Evolutionary conservation across 2,797 vertebrate species (phyloP).

Genomic region (Limosa lapponica): DNA sequence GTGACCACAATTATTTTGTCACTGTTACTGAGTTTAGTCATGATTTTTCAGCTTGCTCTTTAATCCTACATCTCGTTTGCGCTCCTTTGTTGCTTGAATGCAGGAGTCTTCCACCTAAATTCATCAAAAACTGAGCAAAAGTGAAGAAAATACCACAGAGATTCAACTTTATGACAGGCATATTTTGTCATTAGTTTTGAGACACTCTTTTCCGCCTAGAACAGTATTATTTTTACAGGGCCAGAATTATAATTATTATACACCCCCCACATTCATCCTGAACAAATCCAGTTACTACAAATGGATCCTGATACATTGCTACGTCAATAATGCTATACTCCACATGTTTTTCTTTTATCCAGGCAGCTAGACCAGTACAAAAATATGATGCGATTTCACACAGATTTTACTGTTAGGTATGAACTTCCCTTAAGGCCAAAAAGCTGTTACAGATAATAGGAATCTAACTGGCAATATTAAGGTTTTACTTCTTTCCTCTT

Average conservation of each 20-base stretch:
- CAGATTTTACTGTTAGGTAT: conserved; percentile 23
- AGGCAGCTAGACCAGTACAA: neutral
- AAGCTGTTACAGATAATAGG: conserved; percentile 45
- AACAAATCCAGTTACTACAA: neutral
- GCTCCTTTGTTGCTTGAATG: neutral
- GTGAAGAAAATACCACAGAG: neutral
- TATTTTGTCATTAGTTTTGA: neutral
- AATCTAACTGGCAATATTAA: conserved; percentile 37
- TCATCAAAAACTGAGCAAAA: neutral
- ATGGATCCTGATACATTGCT: neutral
- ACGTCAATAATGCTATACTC: neutral
- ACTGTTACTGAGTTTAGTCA: neutral
- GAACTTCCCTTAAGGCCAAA: conserved; percentile 38
- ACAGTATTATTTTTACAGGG: neutral
- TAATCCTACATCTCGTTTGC: neutral
- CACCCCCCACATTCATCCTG: neutral
- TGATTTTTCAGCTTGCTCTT: conserved; percentile 29
- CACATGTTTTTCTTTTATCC: neutral
- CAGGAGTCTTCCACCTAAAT: neutral
- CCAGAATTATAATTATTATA: neutral
- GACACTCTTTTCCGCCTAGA: neutral
- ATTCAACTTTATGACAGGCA: neutral
- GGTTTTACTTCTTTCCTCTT: conserved; percentile 28
- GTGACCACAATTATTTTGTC: conserved; percentile 49
- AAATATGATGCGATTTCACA: neutral